Percentiles rank a stretch among this genome's conserved stretches.
phyloP scores from a whole-genome alignment of 1,140 invertebrate genomes.

The Doryteuthis pealeii region DNA sequence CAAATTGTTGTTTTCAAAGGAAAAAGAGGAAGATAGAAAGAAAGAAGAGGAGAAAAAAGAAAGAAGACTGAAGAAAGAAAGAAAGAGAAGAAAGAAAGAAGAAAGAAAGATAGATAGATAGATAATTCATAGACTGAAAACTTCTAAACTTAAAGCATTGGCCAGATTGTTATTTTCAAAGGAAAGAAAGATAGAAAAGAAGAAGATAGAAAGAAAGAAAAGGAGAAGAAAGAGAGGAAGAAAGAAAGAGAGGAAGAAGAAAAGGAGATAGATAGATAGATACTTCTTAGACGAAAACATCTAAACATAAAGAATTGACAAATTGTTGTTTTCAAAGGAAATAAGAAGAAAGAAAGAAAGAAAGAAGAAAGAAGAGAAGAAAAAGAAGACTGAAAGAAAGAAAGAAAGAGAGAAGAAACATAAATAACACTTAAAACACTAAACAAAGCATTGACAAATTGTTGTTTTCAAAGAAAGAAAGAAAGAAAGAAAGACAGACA shows the following conservation, averaged over 20 bases:
- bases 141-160: neutral
- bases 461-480: too few relatives aligned
- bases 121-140: neutral
- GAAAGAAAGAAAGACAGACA: too few relatives aligned
- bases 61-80: neutral
- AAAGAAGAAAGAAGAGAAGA: neutral
- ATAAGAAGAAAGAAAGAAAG: neutral
- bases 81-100: neutral
- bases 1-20: too few relatives aligned
- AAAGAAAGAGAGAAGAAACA: too few relatives aligned
- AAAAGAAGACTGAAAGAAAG: too few relatives aligned
- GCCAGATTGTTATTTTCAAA: too few relatives aligned
- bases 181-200: neutral
- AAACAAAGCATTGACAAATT: too few relatives aligned
- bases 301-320: too few relatives aligned
- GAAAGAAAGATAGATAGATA: neutral
- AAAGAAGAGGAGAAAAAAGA: neutral
- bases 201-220: neutral
- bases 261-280: neutral
- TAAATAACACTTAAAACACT: too few relatives aligned
- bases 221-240: neutral
- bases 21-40: slow-evolving; percentile 6
- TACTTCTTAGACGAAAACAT: too few relatives aligned
- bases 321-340: neutral
- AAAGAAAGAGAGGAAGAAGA: neutral